These are phyloP conservation scores for Mycalesis mineus DNA, from an alignment of 2,888 invertebrate genomes.

Conservation along the genomic window DNA sequence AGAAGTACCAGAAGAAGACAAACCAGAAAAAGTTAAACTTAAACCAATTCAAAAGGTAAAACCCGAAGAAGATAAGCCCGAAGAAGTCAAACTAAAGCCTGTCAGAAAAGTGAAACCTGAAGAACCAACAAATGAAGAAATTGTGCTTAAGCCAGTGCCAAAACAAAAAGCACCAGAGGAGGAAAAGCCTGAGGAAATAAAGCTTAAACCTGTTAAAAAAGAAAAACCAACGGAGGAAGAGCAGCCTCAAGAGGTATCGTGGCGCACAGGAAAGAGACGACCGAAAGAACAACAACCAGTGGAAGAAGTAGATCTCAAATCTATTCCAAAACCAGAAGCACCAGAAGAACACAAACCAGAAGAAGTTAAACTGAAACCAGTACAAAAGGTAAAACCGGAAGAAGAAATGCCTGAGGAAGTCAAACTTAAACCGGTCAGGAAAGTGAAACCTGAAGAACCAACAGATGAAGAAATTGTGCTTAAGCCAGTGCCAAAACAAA, in stretches of 20 bases:
- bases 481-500: slow-evolving; percentile 21
- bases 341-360: slow-evolving; percentile 34
- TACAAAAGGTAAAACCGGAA: slow-evolving; percentile 35
- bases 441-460: slow-evolving; percentile 52
- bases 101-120: neutral
- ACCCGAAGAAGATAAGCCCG: slow-evolving; percentile 38
- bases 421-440: slow-evolving; percentile 29
- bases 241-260: slow-evolving; percentile 45
- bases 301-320: slow-evolving; percentile 60
- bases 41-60: slow-evolving; percentile 34
- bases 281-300: slow-evolving; percentile 48
- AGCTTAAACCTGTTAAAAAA: slow-evolving; percentile 40
- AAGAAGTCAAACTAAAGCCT: slow-evolving; percentile 43
- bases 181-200: slow-evolving; percentile 40
- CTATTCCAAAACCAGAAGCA: slow-evolving; percentile 36
- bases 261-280: slow-evolving; percentile 40
- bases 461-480: slow-evolving; percentile 46
- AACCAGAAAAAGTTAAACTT: slow-evolving; percentile 35
- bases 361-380: slow-evolving; percentile 50
- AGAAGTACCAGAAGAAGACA: slow-evolving; percentile 43
- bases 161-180: slow-evolving; percentile 48
- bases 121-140: slow-evolving; percentile 35
- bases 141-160: slow-evolving; percentile 10
- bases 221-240: slow-evolving; percentile 32
- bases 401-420: neutral